These are phyloP conservation scores for Drosophila cognata DNA, from an alignment of 2,888 invertebrate genomes.

Conservation along the genomic window DNA sequence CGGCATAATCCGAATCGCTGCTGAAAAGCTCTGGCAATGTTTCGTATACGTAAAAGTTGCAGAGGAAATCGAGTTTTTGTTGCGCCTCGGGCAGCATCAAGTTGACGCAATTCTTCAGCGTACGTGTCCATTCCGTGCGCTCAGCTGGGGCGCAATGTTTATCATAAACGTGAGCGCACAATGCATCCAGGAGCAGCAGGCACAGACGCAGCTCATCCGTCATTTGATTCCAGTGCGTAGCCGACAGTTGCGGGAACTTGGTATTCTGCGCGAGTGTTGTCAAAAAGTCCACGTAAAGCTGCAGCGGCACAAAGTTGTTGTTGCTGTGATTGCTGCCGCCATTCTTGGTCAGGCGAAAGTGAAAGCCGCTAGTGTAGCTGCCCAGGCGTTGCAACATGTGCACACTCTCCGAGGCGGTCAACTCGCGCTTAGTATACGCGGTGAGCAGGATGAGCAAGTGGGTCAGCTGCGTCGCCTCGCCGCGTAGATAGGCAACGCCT, in stretches of 20 bases:
- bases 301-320: slow-evolving; percentile 86
- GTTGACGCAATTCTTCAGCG: slow-evolving; percentile 85
- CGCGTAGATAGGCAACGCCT: slow-evolving; percentile 29
- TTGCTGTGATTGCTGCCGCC: slow-evolving; percentile 76
- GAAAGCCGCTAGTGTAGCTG: slow-evolving; percentile 54
- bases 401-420: slow-evolving; percentile 53
- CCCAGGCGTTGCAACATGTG: slow-evolving; percentile 65
- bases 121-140: slow-evolving; percentile 70
- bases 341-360: slow-evolving; percentile 41
- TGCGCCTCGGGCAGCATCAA: slow-evolving; percentile 85
- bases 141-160: slow-evolving; percentile 35
- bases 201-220: slow-evolving; percentile 54
- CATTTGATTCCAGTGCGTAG: slow-evolving; percentile 71
- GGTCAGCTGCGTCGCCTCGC: slow-evolving; percentile 65
- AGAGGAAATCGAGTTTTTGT: slow-evolving; percentile 87
- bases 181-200: slow-evolving; percentile 69
- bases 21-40: slow-evolving; percentile 39
- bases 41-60: slow-evolving; percentile 86
- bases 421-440: slow-evolving; percentile 67
- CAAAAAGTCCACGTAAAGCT: slow-evolving; percentile 87
- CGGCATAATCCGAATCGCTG: slow-evolving; percentile 83
- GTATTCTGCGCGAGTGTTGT: slow-evolving; percentile 86
- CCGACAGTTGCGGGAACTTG: slow-evolving; percentile 74
- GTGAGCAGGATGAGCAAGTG: slow-evolving; percentile 76
- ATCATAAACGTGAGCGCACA: slow-evolving; percentile 45